A percentile compares a stretch with the other conserved stretches of the same genome.
These are phyloP conservation scores for Takifugu rubripes DNA, from an alignment of 2,797 vertebrate species.

Conservation along the genomic window DNA sequence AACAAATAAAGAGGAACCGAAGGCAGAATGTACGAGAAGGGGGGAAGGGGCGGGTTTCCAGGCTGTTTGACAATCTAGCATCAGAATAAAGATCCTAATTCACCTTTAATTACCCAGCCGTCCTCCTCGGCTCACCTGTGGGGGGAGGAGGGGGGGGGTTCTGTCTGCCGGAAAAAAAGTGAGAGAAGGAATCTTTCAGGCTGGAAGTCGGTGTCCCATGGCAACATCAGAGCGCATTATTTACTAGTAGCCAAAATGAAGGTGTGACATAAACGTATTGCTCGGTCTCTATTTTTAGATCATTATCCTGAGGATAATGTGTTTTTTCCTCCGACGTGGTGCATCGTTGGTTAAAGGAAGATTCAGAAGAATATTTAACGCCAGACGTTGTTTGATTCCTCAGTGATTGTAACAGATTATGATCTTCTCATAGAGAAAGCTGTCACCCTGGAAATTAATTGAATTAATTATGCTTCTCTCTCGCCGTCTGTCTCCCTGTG, in stretches of 20 bases:
- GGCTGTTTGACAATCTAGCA: conserved; percentile 75
- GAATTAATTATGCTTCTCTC: conserved; percentile 35
- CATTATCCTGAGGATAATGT: too few species aligned
- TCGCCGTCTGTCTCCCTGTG: conserved; percentile 5
- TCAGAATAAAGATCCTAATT: conserved; percentile 75
- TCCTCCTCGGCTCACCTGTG: conserved; percentile 40
- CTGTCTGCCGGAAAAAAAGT: conserved; percentile 10
- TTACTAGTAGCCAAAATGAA: too few species aligned
- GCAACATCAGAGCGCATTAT: too few species aligned
- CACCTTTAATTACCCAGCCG: conserved; percentile 64
- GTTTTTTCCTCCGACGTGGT: too few species aligned
- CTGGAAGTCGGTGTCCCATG: too few species aligned
- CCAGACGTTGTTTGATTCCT: too few species aligned
- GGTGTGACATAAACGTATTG: too few species aligned
- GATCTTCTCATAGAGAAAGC: conserved; percentile 28
- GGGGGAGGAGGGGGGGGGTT: conserved; percentile 23
- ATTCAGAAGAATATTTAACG: too few species aligned
- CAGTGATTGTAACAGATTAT: conserved; percentile 3
- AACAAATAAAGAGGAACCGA: conserved; percentile 75
- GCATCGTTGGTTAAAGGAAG: too few species aligned
- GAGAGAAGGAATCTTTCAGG: too few species aligned
- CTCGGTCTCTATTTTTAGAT: too few species aligned
- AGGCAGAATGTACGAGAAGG: conserved; percentile 57
- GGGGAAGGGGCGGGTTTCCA: conserved; percentile 57
- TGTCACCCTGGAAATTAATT: conserved; percentile 53